Percentiles rank a stretch among this genome's conserved stretches.
phyloP scores from a whole-genome alignment of 92 coral and sea anemone species.

The Isaurus tuberculatus region DNA sequence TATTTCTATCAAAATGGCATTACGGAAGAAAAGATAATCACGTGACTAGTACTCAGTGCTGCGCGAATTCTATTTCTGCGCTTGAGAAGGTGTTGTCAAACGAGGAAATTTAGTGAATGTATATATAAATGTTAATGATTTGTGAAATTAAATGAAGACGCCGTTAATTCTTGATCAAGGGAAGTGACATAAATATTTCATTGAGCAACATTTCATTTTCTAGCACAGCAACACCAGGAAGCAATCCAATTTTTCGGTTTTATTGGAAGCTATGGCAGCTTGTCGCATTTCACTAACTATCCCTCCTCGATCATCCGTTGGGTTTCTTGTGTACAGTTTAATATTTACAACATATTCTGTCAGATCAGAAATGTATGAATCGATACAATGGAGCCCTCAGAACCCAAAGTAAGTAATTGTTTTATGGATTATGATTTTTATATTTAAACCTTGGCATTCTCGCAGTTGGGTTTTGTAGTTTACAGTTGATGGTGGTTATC shows the following conservation, averaged over 20 bases:
- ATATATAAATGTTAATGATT: no score
- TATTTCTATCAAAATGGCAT: no score
- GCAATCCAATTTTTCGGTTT: neutral
- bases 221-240: neutral
- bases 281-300: neutral
- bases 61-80: no score
- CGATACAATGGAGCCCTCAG: conserved; percentile 27
- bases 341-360: neutral
- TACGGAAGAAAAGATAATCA: no score
- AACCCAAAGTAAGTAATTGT: conserved; percentile 29
- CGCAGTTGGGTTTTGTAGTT: no score
- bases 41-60: no score
- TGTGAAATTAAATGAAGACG: no score
- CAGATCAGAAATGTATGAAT: conserved; percentile 3
- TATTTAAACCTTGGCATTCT: no score
- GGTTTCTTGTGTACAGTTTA: neutral
- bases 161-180: neutral
- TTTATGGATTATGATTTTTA: no score
- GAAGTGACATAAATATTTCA: neutral
- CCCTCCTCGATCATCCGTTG: neutral
- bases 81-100: no score
- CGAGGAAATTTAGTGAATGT: no score
- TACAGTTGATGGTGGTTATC: no score
- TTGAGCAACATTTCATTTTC: neutral
- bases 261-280: neutral